Conservation (phyloP, 2,113 vertebrate species). For the Hepsetus odoe region DNA sequence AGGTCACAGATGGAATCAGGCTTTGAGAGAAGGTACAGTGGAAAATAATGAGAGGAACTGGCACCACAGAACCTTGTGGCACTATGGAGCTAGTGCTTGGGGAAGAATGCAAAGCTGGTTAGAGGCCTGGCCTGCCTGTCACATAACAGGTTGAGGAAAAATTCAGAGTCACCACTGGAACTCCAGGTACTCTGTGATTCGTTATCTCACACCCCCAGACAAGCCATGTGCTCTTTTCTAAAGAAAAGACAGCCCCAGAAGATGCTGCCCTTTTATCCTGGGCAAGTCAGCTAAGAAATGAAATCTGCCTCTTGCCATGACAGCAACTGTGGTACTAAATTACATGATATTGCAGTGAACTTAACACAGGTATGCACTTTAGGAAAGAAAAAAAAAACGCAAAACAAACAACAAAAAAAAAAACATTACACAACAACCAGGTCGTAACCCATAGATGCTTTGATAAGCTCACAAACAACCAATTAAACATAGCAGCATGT, state of each 20-base stretch:
- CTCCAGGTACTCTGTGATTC: conserved; percentile 35
- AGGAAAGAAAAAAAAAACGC: not conserved
- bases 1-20: conserved; percentile 61
- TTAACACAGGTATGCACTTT: not conserved
- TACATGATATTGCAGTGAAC: conserved; percentile 2
- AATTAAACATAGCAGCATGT: conserved; percentile 48
- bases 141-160: conserved; percentile 7
- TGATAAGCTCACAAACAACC: conserved; percentile 53
- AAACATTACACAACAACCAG: not conserved
- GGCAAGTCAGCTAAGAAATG: not conserved
- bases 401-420: not conserved
- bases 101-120: conserved; percentile 20
- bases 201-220: conserved; percentile 45
- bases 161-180: conserved; percentile 26
- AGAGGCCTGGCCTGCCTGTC: conserved; percentile 22
- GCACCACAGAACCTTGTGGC: not conserved
- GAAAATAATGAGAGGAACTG: conserved; percentile 45
- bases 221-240: not conserved
- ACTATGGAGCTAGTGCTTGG: conserved; percentile 10
- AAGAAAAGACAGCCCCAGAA: conserved; percentile 6
- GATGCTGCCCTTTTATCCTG: not conserved
- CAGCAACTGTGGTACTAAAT: not conserved
- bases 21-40: conserved; percentile 44
- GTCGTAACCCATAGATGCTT: conserved; percentile 43
- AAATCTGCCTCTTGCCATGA: not conserved